phyloP scores from a whole-genome alignment of 1,140 invertebrate genomes.

The Hylyphantes graminicola region DNA sequence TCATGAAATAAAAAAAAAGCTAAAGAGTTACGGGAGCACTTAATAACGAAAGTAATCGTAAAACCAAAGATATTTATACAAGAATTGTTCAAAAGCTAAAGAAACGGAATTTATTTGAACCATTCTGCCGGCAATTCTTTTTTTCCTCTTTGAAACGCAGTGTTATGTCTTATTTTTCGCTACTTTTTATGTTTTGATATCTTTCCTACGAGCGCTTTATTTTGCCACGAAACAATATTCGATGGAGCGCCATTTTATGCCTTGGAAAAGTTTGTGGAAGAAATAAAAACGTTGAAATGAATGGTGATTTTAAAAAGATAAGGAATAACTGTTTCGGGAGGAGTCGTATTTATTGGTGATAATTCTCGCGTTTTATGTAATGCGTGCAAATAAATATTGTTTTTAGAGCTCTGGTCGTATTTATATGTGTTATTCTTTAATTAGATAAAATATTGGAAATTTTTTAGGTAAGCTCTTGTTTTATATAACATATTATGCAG shows the following conservation, averaged over 20 bases:
- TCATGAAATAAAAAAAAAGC: too few relatives aligned
- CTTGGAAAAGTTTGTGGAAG: neutral
- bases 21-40: conserved; percentile 1
- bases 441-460: too few relatives aligned
- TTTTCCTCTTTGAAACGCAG: neutral
- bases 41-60: neutral
- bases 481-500: too few relatives aligned
- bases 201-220: conserved; percentile 27
- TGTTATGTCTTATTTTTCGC: neutral
- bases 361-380: too few relatives aligned
- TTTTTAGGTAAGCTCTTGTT: too few relatives aligned
- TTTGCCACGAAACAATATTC: conserved; percentile 37
- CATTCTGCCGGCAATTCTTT: neutral
- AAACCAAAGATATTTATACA: conserved; percentile 1
- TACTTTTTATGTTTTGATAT: neutral
- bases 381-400: too few relatives aligned
- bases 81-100: conserved; percentile 5
- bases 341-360: neutral
- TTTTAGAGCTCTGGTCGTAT: too few relatives aligned
- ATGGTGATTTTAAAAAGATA: neutral
- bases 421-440: too few relatives aligned
- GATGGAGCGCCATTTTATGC: conserved; percentile 25
- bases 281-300: neutral
- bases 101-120: conserved; percentile 16
- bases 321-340: neutral